phyloP scores from a whole-genome alignment of 2,113 vertebrate genomes.

The Amphilophus citrinellus region DNA sequence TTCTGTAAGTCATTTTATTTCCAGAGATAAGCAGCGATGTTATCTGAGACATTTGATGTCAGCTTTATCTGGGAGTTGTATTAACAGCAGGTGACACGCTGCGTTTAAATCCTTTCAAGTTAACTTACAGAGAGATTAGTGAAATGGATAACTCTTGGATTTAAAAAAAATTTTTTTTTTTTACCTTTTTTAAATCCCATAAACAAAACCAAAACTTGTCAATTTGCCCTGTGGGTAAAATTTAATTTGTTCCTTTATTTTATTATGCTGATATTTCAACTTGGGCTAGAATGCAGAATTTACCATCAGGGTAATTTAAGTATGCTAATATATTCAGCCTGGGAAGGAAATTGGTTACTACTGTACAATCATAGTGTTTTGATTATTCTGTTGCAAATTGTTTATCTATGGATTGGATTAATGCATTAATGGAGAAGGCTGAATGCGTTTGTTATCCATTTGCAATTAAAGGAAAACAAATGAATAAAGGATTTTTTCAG shows the following conservation, averaged over 20 bases:
- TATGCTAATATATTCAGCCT: constrained; percentile 19
- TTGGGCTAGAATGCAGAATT: background rate
- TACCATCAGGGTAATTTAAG: background rate
- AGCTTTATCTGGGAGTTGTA: constrained; percentile 60
- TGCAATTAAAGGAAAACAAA: background rate
- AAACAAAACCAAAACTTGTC: constrained; percentile 34
- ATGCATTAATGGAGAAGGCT: background rate
- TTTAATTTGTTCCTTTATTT: background rate
- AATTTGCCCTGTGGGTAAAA: background rate
- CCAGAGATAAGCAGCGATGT: constrained; percentile 59
- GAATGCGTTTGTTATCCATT: background rate
- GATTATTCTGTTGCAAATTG: background rate
- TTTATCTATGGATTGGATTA: constrained; percentile 13
- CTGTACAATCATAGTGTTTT: constrained; percentile 8
- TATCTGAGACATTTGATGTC: constrained; percentile 72
- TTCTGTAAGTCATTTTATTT: constrained; percentile 68
- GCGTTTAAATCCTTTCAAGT: constrained; percentile 71
- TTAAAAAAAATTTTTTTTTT: background rate
- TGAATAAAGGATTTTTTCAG: background rate
- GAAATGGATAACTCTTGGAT: constrained; percentile 31
- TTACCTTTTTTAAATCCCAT: constrained; percentile 41
- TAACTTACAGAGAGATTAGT: constrained; percentile 62
- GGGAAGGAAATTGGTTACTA: background rate
- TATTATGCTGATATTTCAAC: background rate
- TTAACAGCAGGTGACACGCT: constrained; percentile 65